These are phyloP conservation scores for pig (Sus scrofa) DNA, from an alignment of 2,113 vertebrate genomes.

Conservation along the genomic window DNA sequence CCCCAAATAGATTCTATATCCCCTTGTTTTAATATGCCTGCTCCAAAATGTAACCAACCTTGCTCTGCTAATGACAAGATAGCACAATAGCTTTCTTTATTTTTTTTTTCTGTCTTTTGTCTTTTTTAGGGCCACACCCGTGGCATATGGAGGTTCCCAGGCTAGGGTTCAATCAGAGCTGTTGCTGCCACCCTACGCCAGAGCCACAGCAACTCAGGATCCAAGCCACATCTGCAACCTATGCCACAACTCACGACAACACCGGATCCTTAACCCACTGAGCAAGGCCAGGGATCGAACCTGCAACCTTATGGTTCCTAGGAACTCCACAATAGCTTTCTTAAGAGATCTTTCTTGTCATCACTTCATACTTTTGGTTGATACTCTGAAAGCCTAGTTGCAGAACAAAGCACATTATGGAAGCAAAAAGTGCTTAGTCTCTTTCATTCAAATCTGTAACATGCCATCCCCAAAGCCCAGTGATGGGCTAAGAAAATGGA, in stretches of 20 bases:
- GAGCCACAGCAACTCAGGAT: too few relatives aligned
- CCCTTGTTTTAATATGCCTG: neutral
- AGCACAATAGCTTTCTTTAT: neutral
- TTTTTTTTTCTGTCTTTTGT: too few relatives aligned
- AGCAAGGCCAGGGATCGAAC: too few relatives aligned
- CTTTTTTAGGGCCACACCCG: too few relatives aligned
- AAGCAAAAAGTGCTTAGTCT: neutral
- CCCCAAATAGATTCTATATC: neutral
- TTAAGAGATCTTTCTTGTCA: neutral
- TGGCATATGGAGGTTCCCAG: too few relatives aligned
- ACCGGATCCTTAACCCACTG: too few relatives aligned
- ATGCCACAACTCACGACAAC: too few relatives aligned
- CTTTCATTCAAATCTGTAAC: neutral
- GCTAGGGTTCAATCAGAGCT: too few relatives aligned
- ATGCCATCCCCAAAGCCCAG: neutral
- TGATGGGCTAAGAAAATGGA: neutral
- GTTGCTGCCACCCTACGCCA: too few relatives aligned
- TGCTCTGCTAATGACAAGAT: neutral
- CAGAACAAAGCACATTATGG: neutral
- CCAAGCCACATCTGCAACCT: too few relatives aligned
- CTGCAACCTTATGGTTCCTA: too few relatives aligned
- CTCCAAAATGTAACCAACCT: neutral
- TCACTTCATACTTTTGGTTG: conserved; percentile 12
- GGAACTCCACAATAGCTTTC: neutral
- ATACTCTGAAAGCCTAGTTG: neutral